A percentile compares a stretch with the other conserved stretches of the same genome.
phyloP scores from a whole-genome alignment of 2,797 vertebrate species.

The Spinibarbus caldwelli region DNA sequence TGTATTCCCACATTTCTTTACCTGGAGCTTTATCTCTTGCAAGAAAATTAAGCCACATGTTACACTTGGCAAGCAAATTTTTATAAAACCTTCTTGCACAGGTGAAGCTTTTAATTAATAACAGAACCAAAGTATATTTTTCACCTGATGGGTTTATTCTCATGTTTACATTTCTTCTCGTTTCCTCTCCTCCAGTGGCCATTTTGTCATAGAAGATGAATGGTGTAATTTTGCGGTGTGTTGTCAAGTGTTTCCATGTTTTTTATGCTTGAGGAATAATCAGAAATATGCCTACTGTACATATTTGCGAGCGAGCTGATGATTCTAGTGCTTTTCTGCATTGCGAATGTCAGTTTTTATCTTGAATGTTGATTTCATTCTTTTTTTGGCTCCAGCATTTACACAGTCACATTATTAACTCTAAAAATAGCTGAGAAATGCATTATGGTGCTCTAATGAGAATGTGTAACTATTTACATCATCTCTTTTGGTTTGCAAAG shows the following conservation, averaged over 20 bases:
- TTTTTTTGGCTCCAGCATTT: slow-evolving; percentile 14
- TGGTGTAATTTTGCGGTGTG: slow-evolving; percentile 45
- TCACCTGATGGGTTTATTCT: slow-evolving; percentile 42
- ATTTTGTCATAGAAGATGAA: slow-evolving; percentile 59
- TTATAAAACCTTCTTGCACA: slow-evolving; percentile 11
- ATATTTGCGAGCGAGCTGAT: neutral
- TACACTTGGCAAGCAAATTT: slow-evolving; percentile 13
- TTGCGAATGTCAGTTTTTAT: neutral
- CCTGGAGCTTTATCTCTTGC: neutral
- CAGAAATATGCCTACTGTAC: slow-evolving; percentile 47
- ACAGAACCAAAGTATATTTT: slow-evolving; percentile 37
- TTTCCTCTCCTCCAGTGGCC: slow-evolving; percentile 31
- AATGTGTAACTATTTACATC: neutral
- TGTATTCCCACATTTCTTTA: slow-evolving; percentile 3
- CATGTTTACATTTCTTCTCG: slow-evolving; percentile 44
- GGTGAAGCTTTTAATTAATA: slow-evolving; percentile 47
- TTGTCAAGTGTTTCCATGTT: slow-evolving; percentile 51
- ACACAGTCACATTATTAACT: slow-evolving; percentile 15
- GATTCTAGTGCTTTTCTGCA: neutral
- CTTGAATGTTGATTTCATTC: neutral
- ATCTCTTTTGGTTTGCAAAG: neutral
- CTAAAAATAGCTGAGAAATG: slow-evolving; percentile 18
- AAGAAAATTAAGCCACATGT: neutral
- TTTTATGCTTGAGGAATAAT: slow-evolving; percentile 53
- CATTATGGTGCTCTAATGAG: slow-evolving; percentile 7